Evolutionary conservation across 2,888 invertebrate genomes (phyloP), one percentile per base, ranked within the genome.

Genomic region (Ctena decussata): DNA sequence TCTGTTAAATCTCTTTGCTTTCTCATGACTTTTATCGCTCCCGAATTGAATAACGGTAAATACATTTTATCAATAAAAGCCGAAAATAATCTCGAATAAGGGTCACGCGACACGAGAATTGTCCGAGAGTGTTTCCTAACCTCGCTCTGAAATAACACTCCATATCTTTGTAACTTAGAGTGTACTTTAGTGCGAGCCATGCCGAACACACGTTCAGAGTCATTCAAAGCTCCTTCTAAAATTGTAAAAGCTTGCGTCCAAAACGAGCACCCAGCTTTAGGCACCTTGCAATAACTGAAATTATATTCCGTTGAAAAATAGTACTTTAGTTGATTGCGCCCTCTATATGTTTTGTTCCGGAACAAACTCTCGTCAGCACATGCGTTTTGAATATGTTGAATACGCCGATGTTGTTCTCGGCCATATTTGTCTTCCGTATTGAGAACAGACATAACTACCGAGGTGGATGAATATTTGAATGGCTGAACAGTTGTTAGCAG

Each of bases 211-310:
- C 0, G 18, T 30, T 72, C 46, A 8, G n/a, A 24, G 18, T 27
- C 24, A 0, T 49, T 21, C 0, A 35, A 32, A 6, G 41, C 49
- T 32, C 69, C 15, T n/a, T 80, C n/a, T 12, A 84, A 69, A 39
- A 80, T 69, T 0, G 27, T 30, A 77, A 84, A 77, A 0, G 21
- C 35, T 74, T 84, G 84, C 0, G 74, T 74, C 84, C 80, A 84
- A 39, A 84, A 80, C 1, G 84, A 80, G 24, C 72, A 65, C 0
- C 84, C 84, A 18, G 53, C 44, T 24, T 84, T 84, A 27, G 79
- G 77, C 3, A 84, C 84, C 41, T 84, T 84, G 46, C 84, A 84
- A 49, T 73, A 80, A 39, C 65, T 37, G 21, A 84, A 84, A 30
- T 76, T 37, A 30, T 84, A 84, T 0, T n/a, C 44, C 8, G 44